Evolutionary conservation across 2,797 vertebrate genomes (phyloP), one percentile per base, ranked within the genome.

Genomic region (Silurus lanzhouensis): DNA sequence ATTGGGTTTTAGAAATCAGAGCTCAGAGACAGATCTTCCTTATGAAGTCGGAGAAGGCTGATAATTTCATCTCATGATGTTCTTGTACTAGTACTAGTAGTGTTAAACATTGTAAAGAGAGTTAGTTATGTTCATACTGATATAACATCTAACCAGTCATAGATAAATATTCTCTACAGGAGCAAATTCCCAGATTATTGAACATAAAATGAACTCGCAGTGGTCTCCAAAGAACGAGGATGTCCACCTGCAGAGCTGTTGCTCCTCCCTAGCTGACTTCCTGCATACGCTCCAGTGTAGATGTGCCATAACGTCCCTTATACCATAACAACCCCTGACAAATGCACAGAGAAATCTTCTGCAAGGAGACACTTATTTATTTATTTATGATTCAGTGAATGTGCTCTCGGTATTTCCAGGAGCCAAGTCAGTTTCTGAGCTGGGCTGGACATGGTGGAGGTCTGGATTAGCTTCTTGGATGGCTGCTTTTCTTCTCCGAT

Each of bases 401-500:
- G 57, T 55, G 20, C 17, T 57, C 52, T 76, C 52, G 27, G 55
- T 75, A 58, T 58, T 58, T 76, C 74, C n/a, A 8, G 14, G 5
- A 78, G 76, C 58, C 58, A 63, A 79, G 14, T 44, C 63, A 20
- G n/a, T 66, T 48, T 81, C 55, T 25, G 27, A 75, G 71, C 67
- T 72, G 60, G 72, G 55, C 67, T 85, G 70, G 67, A 58, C 44
- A 72, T 27, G 44, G 60, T 71, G 52, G 79, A 57, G 64, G 7
- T 8, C 66, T 70, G 46, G 72, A 82, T 82, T 46, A 58, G 67
- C 82, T 81, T 80, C 67, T 74, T 83, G 88, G 83, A 89, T 81
- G 60, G 76, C 31, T 27, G n/a, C n/a, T 76, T 76, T 76, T 58
- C 48, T 3, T 76, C 2, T 44, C 58, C 27, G 15, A 44, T 80